Evolutionary conservation across 2,113 vertebrate genomes (phyloP).

Genomic region (Pagrus major): DNA sequence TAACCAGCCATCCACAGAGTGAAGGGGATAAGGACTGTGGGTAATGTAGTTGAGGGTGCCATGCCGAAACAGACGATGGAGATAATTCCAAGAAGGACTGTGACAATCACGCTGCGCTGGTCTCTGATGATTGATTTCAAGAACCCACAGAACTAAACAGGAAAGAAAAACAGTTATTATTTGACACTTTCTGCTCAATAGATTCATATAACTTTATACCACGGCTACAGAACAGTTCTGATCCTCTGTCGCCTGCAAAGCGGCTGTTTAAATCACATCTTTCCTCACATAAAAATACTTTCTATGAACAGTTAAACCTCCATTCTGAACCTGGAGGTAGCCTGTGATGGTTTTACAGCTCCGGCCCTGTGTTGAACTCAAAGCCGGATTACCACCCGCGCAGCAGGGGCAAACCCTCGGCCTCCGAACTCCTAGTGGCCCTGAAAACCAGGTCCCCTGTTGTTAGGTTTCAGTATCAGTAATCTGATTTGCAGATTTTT

Average conservation of each 20-base stretch:
- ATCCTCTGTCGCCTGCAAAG: not conserved
- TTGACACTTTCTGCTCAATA: not conserved
- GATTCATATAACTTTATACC: not conserved
- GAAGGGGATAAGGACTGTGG: slow-evolving; percentile 91
- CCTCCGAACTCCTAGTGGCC: not conserved
- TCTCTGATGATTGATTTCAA: slow-evolving; percentile 94
- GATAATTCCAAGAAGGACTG: slow-evolving; percentile 86
- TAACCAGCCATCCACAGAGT: slow-evolving; percentile 94
- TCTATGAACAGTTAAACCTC: not conserved
- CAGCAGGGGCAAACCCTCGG: not conserved
- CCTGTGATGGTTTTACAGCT: not conserved
- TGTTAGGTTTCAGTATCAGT: not conserved
- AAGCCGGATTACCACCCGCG: not conserved
- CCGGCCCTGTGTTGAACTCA: not conserved
- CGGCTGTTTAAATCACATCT: not conserved
- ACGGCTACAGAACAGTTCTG: not conserved
- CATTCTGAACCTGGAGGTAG: not conserved
- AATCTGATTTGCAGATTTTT: slow-evolving; percentile 3
- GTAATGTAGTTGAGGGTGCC: slow-evolving; percentile 88
- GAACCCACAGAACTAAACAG: slow-evolving; percentile 89
- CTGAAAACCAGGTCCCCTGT: not conserved
- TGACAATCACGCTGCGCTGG: slow-evolving; percentile 89
- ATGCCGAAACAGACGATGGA: slow-evolving; percentile 88
- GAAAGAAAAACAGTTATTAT: not conserved
- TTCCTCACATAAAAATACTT: not conserved